A percentile compares a stretch with the other conserved stretches of the same genome.
Evolutionary conservation across 2,113 vertebrate species (phyloP).

Genomic region (Alethe diademata): DNA sequence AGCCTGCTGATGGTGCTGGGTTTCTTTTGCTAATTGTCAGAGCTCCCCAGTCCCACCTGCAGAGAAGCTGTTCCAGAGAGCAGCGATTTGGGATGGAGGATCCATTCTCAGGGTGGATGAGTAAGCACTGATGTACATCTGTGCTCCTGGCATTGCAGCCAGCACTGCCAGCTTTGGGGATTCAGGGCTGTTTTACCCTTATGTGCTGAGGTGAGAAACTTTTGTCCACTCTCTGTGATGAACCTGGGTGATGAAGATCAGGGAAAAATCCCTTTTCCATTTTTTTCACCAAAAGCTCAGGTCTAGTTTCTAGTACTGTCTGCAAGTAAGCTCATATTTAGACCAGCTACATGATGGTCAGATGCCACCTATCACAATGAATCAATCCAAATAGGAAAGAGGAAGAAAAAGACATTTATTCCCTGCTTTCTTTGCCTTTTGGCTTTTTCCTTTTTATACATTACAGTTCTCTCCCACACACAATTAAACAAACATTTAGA

Average conservation of each 20-base stretch:
- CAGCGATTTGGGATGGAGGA: not conserved
- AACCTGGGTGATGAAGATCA: not conserved
- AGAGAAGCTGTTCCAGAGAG: not conserved
- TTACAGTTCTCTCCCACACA: not conserved
- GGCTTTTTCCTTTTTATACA: not conserved
- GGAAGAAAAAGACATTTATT: not conserved
- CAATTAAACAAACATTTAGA: not conserved
- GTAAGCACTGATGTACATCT: not conserved
- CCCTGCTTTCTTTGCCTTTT: not conserved
- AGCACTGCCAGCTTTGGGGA: not conserved
- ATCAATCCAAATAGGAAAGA: not conserved
- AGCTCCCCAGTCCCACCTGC: not conserved
- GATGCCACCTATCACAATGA: not conserved
- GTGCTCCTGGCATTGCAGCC: not conserved
- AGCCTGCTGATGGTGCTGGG: not conserved
- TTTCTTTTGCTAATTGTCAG: not conserved
- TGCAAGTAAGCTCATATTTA: not conserved
- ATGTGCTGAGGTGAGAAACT: not conserved
- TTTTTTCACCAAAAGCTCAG: not conserved
- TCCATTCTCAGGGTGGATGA: not conserved
- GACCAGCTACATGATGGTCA: not conserved
- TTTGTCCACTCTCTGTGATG: not conserved
- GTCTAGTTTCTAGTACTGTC: fast-evolving
- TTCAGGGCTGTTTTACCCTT: not conserved
- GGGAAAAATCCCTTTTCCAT: not conserved